Conservation (phyloP, 2,797 vertebrate species). For the Sebastiscus tertius region DNA sequence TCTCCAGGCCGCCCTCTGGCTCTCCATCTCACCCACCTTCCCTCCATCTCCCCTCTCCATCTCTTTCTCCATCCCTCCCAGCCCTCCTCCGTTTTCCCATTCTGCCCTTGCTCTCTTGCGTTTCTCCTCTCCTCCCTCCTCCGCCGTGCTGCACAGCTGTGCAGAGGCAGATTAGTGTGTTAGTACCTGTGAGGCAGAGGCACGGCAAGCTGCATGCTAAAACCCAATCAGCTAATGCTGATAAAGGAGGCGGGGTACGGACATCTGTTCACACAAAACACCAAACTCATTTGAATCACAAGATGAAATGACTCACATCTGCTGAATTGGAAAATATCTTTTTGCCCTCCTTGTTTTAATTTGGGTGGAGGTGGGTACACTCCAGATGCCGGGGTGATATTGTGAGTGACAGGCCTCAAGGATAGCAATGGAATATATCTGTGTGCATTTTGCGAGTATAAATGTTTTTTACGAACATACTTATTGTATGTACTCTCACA, state of each 20-base stretch:
- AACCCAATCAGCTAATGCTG: conserved; percentile 89
- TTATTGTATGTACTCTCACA: not conserved
- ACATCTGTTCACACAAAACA: conserved; percentile 90
- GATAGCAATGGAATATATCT: conserved; percentile 15
- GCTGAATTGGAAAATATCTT: conserved; percentile 85
- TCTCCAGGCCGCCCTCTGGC: conserved; percentile 52
- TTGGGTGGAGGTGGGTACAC: conserved; percentile 69
- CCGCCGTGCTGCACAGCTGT: conserved; percentile 79
- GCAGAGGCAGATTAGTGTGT: conserved; percentile 83
- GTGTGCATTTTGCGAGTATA: not conserved
- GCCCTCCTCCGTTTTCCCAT: conserved; percentile 59
- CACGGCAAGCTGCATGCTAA: conserved; percentile 82
- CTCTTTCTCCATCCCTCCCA: conserved; percentile 59
- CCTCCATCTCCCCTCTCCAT: conserved; percentile 51
- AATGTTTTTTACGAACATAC: not conserved
- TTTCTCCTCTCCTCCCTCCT: conserved; percentile 53
- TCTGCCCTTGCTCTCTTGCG: conserved; percentile 59
- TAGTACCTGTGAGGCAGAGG: conserved; percentile 86
- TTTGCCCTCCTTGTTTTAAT: conserved; percentile 82
- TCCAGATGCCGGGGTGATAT: conserved; percentile 70
- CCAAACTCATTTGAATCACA: conserved; percentile 88
- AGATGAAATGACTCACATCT: conserved; percentile 88
- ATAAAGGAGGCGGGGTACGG: conserved; percentile 86
- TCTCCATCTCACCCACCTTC: conserved; percentile 44
- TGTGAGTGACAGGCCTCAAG: conserved; percentile 61